Base-by-base conservation (phyloP, 2,113 vertebrate species). In the Scatophagus argus region DNA sequence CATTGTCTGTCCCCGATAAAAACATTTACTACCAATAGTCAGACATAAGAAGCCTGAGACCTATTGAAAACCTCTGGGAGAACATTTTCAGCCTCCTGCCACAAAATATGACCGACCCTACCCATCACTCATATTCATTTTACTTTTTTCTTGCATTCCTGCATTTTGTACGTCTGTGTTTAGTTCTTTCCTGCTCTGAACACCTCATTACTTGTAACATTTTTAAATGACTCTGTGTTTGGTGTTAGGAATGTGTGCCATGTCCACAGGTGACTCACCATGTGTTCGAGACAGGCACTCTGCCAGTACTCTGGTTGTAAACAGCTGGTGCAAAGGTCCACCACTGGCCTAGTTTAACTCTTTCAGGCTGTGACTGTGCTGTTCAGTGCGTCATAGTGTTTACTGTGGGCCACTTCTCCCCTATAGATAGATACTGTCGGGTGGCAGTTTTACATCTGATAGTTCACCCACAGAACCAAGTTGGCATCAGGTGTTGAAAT, bases 281-380 rank as follows among this genome's bases (percentile, higher is more conserved):
- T 56, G 66, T 71, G 39, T 74, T 16, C 47, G 32, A 67, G 52
- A 51, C 29, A 36, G 25, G 16, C 52, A 12, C 46, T 76, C 47
- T 61, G 38, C 38, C 41, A 72, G 64, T 25, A 55, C 16, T 36
- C 32, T 68, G 69, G 65, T 72, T 74, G 81, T 86, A 81, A 87
- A 84, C 66, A 72, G 74, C 74, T 65, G 54, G 84, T 79, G 12
- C 79, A 86, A 91, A 87, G 81, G 72, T 90, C 73, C 67, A 49
- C 51, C 41, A 14, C 55, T 74, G 79, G 77, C 77, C 82, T 82
- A 58, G 47, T 86, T 89, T 56, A 32, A 58, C 59, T 60, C 65
- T 36, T 66, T 66, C 61, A 36, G 49, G 55, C 52, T 10, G 49
- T 56, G 49, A 38, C 36, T 60, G 62, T 36, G 52, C 56, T 58